phyloP scores from a whole-genome alignment of 1,140 invertebrate species.

The Drosophila carrolli region DNA sequence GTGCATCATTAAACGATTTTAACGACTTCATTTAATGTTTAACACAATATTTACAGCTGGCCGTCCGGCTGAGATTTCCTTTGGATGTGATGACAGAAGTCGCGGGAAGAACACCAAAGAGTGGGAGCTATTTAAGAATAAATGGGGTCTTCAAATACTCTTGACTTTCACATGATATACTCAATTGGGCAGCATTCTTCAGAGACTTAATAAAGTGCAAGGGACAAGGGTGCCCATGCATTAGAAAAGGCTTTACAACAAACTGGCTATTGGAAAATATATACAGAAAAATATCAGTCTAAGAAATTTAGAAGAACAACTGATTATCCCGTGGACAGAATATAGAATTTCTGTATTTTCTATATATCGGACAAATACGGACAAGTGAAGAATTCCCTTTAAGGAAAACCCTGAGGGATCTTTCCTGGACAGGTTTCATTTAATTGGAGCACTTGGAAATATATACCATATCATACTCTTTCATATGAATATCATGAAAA shows the following conservation, averaged over 20 bases:
- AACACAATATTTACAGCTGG: constrained; percentile 76
- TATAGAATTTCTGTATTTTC: too few species aligned
- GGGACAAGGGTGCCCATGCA: too few species aligned
- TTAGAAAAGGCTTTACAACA: too few species aligned
- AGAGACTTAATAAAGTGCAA: not conserved
- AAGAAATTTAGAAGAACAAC: not conserved
- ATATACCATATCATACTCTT: too few species aligned
- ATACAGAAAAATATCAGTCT: not conserved
- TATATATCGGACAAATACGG: not conserved
- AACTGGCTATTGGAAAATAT: too few species aligned
- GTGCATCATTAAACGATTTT: constrained; percentile 80
- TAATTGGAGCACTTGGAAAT: too few species aligned
- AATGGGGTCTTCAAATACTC: not conserved
- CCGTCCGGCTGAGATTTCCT: constrained; percentile 15
- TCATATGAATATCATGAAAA: too few species aligned
- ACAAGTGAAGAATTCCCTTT: not conserved
- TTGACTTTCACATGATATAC: constrained; percentile 9
- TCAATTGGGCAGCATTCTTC: not conserved
- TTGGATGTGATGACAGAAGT: constrained; percentile 8
- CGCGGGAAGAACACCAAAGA: not conserved
- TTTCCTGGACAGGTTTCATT: too few species aligned
- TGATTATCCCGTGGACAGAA: not conserved
- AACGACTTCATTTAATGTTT: constrained; percentile 81
- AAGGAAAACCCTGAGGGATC: not conserved
- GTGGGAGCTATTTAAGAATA: not conserved